phyloP scores from a whole-genome alignment of 2,113 vertebrate genomes.

The Cavia porcellus region DNA sequence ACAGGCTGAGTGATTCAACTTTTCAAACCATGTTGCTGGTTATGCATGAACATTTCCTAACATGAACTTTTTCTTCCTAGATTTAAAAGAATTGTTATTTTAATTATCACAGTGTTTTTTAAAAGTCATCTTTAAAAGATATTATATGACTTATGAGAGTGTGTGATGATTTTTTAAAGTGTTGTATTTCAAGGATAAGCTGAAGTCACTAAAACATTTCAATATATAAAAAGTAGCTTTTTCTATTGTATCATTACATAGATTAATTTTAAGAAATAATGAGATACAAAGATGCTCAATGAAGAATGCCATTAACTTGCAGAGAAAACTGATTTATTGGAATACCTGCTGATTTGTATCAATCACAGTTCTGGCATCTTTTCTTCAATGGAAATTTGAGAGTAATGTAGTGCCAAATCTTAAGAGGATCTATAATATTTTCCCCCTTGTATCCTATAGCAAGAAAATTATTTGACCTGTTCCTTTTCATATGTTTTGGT shows the following conservation, averaged over 20 bases:
- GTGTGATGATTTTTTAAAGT: conserved; percentile 11
- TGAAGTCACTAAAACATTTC: conserved; percentile 3
- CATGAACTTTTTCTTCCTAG: conserved; percentile 6
- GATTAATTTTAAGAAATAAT: background rate
- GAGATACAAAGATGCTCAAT: conserved; percentile 37
- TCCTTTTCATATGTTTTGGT: background rate
- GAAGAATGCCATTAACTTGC: conserved; percentile 12
- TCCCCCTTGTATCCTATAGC: background rate
- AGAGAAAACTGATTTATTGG: background rate
- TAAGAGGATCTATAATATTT: background rate
- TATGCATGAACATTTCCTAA: conserved; percentile 31
- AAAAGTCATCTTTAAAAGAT: conserved; percentile 19
- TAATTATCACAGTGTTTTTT: background rate
- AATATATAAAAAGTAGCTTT: background rate
- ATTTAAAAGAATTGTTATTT: conserved; percentile 13
- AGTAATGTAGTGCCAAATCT: background rate
- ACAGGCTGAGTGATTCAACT: conserved; percentile 72
- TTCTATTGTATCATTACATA: background rate
- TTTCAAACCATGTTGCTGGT: conserved; percentile 64
- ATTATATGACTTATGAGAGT: background rate
- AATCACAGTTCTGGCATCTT: background rate
- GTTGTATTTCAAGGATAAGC: background rate
- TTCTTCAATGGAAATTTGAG: background rate
- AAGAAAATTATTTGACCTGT: background rate
- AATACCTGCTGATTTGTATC: background rate